Percentiles rank a stretch among this genome's conserved stretches.
These are phyloP conservation scores for Catostomus latipinnis DNA, from an alignment of 2,797 vertebrate genomes.

Conservation along the genomic window DNA sequence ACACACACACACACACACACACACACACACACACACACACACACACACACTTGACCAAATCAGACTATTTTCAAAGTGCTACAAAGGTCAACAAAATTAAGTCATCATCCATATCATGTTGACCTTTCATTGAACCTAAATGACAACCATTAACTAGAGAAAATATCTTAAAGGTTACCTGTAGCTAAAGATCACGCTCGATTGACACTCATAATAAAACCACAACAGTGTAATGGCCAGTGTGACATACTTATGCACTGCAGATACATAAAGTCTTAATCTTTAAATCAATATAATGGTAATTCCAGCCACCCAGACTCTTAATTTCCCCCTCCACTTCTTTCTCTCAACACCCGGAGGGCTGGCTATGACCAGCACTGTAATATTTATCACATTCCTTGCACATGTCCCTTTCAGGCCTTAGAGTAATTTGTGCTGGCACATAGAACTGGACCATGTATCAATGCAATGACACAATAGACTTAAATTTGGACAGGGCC, in stretches of 20 bases:
- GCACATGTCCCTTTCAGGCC: constrained; percentile 29
- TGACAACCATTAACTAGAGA: constrained; percentile 51
- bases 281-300: constrained; percentile 44
- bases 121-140: constrained; percentile 53
- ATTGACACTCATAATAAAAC: constrained; percentile 28
- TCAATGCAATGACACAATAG: constrained; percentile 33
- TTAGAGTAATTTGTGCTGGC: constrained; percentile 35
- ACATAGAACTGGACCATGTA: constrained; percentile 42
- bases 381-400: constrained; percentile 36
- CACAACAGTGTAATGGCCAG: constrained; percentile 24
- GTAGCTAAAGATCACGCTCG: constrained; percentile 37
- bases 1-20: not conserved
- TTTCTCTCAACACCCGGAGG: not conserved
- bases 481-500: constrained; percentile 34
- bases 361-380: not conserved
- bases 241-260: constrained; percentile 23
- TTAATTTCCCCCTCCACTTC: not conserved
- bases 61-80: constrained; percentile 21
- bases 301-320: constrained; percentile 12
- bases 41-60: constrained; percentile 26
- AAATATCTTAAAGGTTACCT: constrained; percentile 57
- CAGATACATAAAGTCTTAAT: constrained; percentile 39
- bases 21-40: not conserved
- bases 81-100: constrained; percentile 54
- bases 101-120: constrained; percentile 54